These are phyloP conservation scores for Colius striatus DNA, from an alignment of 2,113 vertebrate species.

Conservation along the genomic window DNA sequence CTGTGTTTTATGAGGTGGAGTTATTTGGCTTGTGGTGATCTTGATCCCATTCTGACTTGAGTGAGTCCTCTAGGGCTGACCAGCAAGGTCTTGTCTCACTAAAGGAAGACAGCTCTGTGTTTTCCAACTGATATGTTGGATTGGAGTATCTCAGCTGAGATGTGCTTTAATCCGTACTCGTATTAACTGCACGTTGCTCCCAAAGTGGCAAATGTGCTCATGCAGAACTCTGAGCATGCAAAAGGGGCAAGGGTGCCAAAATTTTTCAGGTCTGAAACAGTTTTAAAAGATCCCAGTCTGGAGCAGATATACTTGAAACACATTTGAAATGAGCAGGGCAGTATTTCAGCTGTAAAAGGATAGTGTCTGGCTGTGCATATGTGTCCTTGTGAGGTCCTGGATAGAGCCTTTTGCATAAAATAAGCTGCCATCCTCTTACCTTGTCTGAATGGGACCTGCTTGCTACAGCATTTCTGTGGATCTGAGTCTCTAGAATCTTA, in stretches of 20 bases:
- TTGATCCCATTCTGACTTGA: neutral
- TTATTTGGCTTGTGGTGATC: neutral
- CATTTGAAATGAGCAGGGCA: neutral
- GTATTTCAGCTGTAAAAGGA: neutral
- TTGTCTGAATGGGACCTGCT: neutral
- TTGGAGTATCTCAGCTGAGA: neutral
- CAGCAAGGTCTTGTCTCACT: neutral
- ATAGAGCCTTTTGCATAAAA: neutral
- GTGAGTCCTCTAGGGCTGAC: neutral
- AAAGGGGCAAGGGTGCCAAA: neutral
- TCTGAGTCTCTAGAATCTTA: neutral
- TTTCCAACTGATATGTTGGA: neutral
- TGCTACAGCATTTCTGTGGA: neutral
- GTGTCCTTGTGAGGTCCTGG: neutral
- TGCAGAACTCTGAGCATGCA: neutral
- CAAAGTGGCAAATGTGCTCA: neutral
- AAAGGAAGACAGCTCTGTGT: neutral
- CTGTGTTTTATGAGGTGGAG: neutral
- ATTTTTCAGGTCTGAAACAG: neutral
- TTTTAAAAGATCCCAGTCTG: neutral
- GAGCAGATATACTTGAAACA: neutral
- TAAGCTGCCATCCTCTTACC: slow-evolving; percentile 1
- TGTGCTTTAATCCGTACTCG: neutral
- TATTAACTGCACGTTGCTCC: neutral
- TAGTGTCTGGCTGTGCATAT: neutral